A percentile compares a stretch with the other conserved stretches of the same genome.
Conservation (phyloP, 2,797 vertebrate species). For the Eulemur coronatus region DNA sequence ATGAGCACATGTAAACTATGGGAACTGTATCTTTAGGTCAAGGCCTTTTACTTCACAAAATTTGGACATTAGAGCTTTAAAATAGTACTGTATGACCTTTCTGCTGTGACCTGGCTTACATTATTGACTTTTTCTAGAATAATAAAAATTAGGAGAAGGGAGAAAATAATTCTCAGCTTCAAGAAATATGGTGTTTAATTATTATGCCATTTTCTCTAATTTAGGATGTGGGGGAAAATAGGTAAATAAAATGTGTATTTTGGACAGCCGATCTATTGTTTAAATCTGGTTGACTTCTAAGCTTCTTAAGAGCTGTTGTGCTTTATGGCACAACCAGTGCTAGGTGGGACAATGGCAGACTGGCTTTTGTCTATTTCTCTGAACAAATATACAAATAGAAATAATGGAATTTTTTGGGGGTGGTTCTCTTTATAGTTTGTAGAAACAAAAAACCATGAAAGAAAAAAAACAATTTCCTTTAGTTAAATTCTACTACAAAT, state of each 20-base stretch:
- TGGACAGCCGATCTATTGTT: not conserved
- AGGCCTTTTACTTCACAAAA: not conserved
- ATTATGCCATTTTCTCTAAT: not conserved
- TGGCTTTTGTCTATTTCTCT: conserved; percentile 34
- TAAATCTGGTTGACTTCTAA: conserved; percentile 13
- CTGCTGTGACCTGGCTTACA: not conserved
- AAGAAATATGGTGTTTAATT: not conserved
- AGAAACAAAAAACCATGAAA: not conserved
- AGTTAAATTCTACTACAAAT: not conserved
- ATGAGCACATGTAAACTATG: not conserved
- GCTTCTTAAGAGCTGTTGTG: not conserved
- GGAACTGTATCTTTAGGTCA: not conserved
- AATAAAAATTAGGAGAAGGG: not conserved
- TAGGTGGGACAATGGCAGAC: conserved; percentile 35
- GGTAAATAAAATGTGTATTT: conserved; percentile 48
- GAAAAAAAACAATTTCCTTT: not conserved
- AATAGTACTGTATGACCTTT: not conserved
- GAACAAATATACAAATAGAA: conserved; percentile 9
- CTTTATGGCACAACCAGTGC: not conserved
- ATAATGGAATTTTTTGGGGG: not conserved
- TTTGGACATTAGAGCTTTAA: not conserved
- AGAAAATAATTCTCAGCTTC: not conserved
- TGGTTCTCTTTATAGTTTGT: conserved; percentile 5
- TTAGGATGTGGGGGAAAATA: not conserved
- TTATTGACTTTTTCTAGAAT: conserved; percentile 9